A percentile compares a stretch with the other conserved stretches of the same genome.
These are phyloP conservation scores for Kuschelorhynchus macadamiae DNA, from an alignment of 2,888 invertebrate genomes.

Conservation along the genomic window DNA sequence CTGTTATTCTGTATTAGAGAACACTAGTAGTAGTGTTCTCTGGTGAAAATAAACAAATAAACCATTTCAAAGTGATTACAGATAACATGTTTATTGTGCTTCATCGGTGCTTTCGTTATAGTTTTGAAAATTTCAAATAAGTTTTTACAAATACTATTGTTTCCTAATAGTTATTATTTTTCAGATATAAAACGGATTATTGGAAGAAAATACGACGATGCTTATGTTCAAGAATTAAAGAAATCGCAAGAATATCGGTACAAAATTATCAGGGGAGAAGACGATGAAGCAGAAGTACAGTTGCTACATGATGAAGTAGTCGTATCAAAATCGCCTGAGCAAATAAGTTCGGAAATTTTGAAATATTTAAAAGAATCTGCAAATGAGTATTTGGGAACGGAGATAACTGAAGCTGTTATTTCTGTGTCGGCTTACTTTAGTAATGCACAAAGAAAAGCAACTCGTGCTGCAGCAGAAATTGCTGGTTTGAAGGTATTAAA, in stretches of 20 bases:
- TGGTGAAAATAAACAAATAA: too few relatives aligned
- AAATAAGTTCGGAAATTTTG: constrained; percentile 49
- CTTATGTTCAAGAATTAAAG: constrained; percentile 33
- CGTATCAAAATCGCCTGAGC: constrained; percentile 40
- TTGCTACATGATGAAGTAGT: constrained; percentile 11
- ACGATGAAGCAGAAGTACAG: constrained; percentile 28
- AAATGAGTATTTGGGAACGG: constrained; percentile 25
- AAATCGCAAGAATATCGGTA: constrained; percentile 19
- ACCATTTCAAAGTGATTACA: too few relatives aligned
- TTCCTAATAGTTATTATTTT: too few relatives aligned
- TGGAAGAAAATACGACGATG: constrained; percentile 34
- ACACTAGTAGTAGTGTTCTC: too few relatives aligned
- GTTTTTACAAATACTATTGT: too few relatives aligned
- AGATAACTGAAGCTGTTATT: constrained; percentile 49
- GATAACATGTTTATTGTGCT: too few relatives aligned
- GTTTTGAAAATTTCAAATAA: too few relatives aligned
- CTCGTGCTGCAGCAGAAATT: constrained; percentile 46
- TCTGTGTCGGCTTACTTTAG: constrained; percentile 51
- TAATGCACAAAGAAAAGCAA: constrained; percentile 50
- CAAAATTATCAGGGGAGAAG: constrained; percentile 22
- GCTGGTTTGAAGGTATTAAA: constrained; percentile 51
- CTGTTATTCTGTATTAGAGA: too few relatives aligned
- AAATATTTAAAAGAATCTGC: constrained; percentile 46
- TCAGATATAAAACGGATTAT: constrained; percentile 41
- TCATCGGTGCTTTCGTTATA: too few relatives aligned